Evolutionary conservation across 2,797 vertebrate species (phyloP).

Genomic region (Sardinella longiceps): DNA sequence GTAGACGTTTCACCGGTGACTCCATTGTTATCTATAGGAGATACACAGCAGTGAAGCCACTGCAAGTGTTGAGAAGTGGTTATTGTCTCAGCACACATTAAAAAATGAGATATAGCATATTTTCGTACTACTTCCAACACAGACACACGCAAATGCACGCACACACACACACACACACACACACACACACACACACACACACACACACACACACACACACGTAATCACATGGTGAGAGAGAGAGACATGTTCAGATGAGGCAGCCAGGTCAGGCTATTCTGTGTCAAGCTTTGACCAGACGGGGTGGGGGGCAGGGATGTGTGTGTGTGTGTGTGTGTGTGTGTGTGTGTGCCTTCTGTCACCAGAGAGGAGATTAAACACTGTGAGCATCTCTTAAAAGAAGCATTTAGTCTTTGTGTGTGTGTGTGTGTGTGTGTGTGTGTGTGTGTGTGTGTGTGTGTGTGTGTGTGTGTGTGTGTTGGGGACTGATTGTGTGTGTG

Average conservation of each 20-base stretch:
- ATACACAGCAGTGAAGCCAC: background rate
- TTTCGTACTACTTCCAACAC: background rate
- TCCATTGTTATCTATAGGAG: background rate
- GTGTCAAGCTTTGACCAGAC: constrained; percentile 45
- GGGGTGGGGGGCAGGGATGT: constrained; percentile 36
- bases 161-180: background rate
- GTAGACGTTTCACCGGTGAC: background rate
- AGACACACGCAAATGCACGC: background rate
- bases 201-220: constrained; percentile 6
- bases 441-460: constrained; percentile 27
- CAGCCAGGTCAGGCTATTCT: constrained; percentile 49
- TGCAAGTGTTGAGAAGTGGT: background rate
- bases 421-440: background rate
- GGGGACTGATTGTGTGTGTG: background rate
- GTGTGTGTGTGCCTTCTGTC: constrained; percentile 19
- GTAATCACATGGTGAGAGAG: constrained; percentile 57
- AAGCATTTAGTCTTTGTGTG: constrained; percentile 22
- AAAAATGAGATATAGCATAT: constrained; percentile 18
- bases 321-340: constrained; percentile 28
- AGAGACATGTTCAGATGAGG: constrained; percentile 50
- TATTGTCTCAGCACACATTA: background rate
- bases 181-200: background rate
- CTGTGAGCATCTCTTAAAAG: constrained; percentile 37
- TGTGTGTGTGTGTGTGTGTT: constrained; percentile 31
- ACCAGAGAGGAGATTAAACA: constrained; percentile 20